Percentiles rank a stretch among this genome's conserved stretches.
Conservation (phyloP, 2,797 vertebrate genomes). For the Peromyscus eremicus region DNA sequence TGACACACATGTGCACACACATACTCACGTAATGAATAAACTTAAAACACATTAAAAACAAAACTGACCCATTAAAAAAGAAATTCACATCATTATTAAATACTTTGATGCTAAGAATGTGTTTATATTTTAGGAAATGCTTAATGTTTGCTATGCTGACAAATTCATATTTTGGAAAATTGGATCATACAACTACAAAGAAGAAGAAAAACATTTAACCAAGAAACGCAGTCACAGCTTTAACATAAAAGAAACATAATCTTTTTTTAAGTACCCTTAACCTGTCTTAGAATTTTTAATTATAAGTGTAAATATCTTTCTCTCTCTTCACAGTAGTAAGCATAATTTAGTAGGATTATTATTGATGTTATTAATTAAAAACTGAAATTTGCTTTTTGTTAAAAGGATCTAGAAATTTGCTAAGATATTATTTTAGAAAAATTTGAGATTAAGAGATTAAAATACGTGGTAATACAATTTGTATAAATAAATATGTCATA, state of each 20-base stretch:
- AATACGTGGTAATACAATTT: slow-evolving; percentile 50
- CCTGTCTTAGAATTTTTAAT: not conserved
- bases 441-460: slow-evolving; percentile 41
- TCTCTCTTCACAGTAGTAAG: slow-evolving; percentile 52
- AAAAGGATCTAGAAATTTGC: slow-evolving; percentile 13
- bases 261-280: slow-evolving; percentile 29
- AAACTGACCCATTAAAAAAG: not conserved
- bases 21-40: not conserved
- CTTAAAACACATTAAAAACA: not conserved
- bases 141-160: slow-evolving; percentile 16
- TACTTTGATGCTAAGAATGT: slow-evolving; percentile 18
- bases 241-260: slow-evolving; percentile 39
- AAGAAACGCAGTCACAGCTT: slow-evolving; percentile 36
- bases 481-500: slow-evolving; percentile 65
- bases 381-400: slow-evolving; percentile 38
- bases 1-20: not conserved
- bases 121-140: slow-evolving; percentile 12
- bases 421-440: slow-evolving; percentile 49
- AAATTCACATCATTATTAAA: slow-evolving; percentile 21
- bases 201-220: not conserved
- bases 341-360: slow-evolving; percentile 45
- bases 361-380: slow-evolving; percentile 63
- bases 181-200: slow-evolving; percentile 33
- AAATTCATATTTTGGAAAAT: slow-evolving; percentile 34
- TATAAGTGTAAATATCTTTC: slow-evolving; percentile 50